Evolutionary conservation across 2,888 invertebrate species (phyloP), one percentile per base, ranked within the genome.

Genomic region (Diplolepis rosae): DNA sequence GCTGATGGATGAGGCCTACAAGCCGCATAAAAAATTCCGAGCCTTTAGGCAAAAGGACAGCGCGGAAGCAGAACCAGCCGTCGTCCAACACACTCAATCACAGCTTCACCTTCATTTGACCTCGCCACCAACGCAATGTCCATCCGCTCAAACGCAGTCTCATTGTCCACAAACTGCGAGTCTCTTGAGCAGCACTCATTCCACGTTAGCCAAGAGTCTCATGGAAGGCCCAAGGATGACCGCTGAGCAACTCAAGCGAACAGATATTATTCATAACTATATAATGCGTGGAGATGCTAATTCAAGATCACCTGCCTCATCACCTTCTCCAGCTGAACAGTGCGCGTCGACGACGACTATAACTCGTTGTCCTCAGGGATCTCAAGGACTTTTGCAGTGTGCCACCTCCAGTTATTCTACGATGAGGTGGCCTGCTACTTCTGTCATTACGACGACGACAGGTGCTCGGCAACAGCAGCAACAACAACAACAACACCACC

Each of bases 191-290:
- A 95, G 95, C 84, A 96, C 95, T 72, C 96, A 96, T 90, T 96
- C 96, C 45, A 97, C 96, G 82, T 90, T 97, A 77, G 96, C 97
- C 79, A 95, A 95, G 87, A 95, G 96, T 72, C 90, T 97, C 77
- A 96, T 96, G 94, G 96, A 96, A 86, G 96, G 96, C n/a, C 96
- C 97, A 6, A 92, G 96, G 81, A 96, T 96, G 95, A 96, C 96
- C 51, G 95, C 96, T 66, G 97, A 97, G 89, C 96, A 96, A 90
- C 92, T 96, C 90, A 96, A 96, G 89, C 94, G 96, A 84, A 95
- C 96, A 39, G 97, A 97, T 89, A 94, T 96, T 85, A 96, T 97
- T 87, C 96, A 96, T 90, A 96, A 95, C 88, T 96, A 95, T 89
- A 95, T 97, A 89, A 95, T 96, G 93, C 92, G 95, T 73, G 93